Evolutionary conservation across 2,888 invertebrate genomes (phyloP).

Genomic region (Drosophila histrio): DNA sequence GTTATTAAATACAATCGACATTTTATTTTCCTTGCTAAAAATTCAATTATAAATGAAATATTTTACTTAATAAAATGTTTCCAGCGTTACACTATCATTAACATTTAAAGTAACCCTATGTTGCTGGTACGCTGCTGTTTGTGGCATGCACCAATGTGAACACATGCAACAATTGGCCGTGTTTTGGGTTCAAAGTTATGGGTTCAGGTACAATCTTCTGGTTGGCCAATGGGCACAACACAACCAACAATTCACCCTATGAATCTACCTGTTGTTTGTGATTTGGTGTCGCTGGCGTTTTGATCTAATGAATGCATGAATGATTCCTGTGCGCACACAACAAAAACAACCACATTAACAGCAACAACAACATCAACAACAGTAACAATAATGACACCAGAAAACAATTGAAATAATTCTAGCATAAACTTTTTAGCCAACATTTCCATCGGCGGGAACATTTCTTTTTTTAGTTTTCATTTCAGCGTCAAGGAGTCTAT

Average conservation of each 20-base stretch:
- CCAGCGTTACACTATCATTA: neutral
- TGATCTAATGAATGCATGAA: conserved; percentile 76
- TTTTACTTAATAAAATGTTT: neutral
- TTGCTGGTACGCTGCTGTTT: neutral
- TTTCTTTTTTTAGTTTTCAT: conserved; percentile 51
- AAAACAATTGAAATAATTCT: conserved; percentile 79
- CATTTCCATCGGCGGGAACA: conserved; percentile 43
- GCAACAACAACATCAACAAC: conserved; percentile 28
- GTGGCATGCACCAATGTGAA: conserved; percentile 10
- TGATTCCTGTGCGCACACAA: conserved; percentile 62
- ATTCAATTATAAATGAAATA: neutral
- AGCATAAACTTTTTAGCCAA: conserved; percentile 68
- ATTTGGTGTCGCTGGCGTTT: conserved; percentile 55
- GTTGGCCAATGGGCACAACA: conserved; percentile 9
- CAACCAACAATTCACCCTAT: conserved; percentile 26
- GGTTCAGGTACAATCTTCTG: conserved; percentile 18
- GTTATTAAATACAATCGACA: no score
- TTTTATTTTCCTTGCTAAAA: no score
- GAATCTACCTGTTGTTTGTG: conserved; percentile 26
- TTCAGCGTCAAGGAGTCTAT: conserved; percentile 43
- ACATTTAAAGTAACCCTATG: conserved; percentile 11
- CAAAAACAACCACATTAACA: conserved; percentile 20
- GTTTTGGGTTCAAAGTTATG: conserved; percentile 49
- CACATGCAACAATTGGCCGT: conserved; percentile 21
- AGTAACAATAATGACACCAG: conserved; percentile 74